Conservation (phyloP, 1,140 invertebrate species). For the Bombus cullumanus region DNA sequence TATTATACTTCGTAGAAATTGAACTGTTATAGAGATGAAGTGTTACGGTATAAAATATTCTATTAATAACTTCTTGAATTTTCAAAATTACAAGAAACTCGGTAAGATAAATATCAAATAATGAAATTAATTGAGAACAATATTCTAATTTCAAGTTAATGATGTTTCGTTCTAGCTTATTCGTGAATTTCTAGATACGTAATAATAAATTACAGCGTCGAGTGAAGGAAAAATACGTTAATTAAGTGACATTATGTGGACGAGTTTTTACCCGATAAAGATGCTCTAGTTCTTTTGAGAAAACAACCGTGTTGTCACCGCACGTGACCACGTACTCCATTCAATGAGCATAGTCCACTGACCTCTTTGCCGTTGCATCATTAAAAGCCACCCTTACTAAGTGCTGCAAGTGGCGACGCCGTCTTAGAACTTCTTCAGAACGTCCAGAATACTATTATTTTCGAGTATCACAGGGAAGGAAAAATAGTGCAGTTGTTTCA, state of each 20-base stretch:
- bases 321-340: slow-evolving; percentile 21
- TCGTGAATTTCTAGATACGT: no score
- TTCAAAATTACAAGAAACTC: no score
- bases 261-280: not conserved
- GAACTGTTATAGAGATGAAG: no score
- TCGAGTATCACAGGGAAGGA: slow-evolving; percentile 2
- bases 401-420: not conserved
- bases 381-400: slow-evolving; percentile 16
- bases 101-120: no score
- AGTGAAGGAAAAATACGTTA: not conserved
- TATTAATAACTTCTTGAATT: no score
- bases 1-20: no score
- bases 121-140: no score
- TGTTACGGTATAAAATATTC: no score
- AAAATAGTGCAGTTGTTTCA: slow-evolving; percentile 1
- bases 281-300: not conserved
- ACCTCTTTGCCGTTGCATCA: slow-evolving; percentile 26
- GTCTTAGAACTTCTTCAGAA: slow-evolving; percentile 6
- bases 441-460: slow-evolving; percentile 19
- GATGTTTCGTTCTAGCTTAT: not conserved
- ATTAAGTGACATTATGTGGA: not conserved
- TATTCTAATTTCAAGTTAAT: no score
- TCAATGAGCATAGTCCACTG: slow-evolving; percentile 27
- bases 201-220: not conserved
- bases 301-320: not conserved